Evolutionary conservation across 2,113 vertebrate genomes (phyloP).

Genomic region (Hepsetus odoe): DNA sequence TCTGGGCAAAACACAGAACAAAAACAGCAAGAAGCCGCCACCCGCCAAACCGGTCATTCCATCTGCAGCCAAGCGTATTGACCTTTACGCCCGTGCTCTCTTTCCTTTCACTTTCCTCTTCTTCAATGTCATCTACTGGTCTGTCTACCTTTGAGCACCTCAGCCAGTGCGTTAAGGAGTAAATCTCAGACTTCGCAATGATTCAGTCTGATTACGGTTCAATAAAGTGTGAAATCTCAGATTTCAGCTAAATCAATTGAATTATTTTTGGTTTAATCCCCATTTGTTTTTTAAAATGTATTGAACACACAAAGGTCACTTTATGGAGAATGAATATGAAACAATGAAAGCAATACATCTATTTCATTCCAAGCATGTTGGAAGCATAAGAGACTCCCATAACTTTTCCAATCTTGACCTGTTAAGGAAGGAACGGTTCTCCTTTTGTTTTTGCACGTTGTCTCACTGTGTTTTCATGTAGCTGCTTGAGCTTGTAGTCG

Average conservation of each 20-base stretch:
- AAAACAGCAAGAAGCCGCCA: slow-evolving; percentile 91
- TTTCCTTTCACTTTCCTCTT: slow-evolving; percentile 98
- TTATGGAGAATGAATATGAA: too few relatives aligned
- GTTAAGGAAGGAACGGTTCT: not conserved
- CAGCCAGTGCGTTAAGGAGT: not conserved
- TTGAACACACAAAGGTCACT: not conserved
- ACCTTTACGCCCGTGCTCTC: slow-evolving; percentile 93
- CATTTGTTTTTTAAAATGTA: not conserved
- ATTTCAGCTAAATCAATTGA: not conserved
- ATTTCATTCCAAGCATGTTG: too few relatives aligned
- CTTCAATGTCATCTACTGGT: slow-evolving; percentile 99
- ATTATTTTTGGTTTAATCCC: not conserved
- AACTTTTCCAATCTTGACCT: not conserved
- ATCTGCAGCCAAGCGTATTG: slow-evolving; percentile 91
- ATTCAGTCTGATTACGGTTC: not conserved
- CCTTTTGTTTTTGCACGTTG: not conserved
- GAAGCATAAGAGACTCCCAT: too few relatives aligned
- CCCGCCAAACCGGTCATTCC: slow-evolving; percentile 96
- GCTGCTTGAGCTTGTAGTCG: not conserved
- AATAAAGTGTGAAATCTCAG: not conserved
- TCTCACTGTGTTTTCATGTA: slow-evolving; percentile 6
- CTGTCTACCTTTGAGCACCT: slow-evolving; percentile 90
- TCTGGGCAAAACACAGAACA: slow-evolving; percentile 86
- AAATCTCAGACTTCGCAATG: not conserved
- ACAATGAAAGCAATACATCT: too few relatives aligned